phyloP scores from a whole-genome alignment of 2,113 vertebrate species.

The Spea multiplicata region DNA sequence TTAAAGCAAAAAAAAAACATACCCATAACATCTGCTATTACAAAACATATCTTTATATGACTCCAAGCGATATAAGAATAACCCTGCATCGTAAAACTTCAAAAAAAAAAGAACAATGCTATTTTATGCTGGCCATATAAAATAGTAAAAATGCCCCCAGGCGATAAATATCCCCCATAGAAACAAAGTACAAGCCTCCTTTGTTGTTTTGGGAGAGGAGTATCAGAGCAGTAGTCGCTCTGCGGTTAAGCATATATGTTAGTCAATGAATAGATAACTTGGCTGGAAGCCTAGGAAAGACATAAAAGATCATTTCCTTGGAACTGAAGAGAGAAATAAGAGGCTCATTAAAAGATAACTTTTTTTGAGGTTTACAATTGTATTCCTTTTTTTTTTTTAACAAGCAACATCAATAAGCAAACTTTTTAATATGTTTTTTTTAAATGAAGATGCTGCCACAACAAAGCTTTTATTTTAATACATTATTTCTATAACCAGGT shows the following conservation, averaged over 20 bases:
- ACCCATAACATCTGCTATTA: slow-evolving; percentile 62
- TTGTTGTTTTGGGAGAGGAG: slow-evolving; percentile 65
- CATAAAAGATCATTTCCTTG: neutral
- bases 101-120: slow-evolving; percentile 66
- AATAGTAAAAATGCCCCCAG: slow-evolving; percentile 63
- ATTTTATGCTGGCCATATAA: slow-evolving; percentile 60
- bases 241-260: slow-evolving; percentile 63
- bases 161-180: slow-evolving; percentile 68
- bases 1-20: slow-evolving; percentile 52
- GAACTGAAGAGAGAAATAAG: too few relatives aligned
- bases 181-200: slow-evolving; percentile 72
- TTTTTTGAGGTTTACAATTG: too few relatives aligned
- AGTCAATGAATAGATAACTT: slow-evolving; percentile 63
- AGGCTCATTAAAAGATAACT: too few relatives aligned
- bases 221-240: slow-evolving; percentile 68
- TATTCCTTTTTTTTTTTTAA: too few relatives aligned
- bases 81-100: slow-evolving; percentile 52
- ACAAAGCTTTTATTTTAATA: too few relatives aligned
- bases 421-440: too few relatives aligned
- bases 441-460: too few relatives aligned
- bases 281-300: slow-evolving; percentile 52
- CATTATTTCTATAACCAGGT: too few relatives aligned
- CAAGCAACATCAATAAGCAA: too few relatives aligned
- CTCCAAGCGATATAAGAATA: slow-evolving; percentile 58
- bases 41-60: slow-evolving; percentile 60